Base-by-base conservation (phyloP, 92 coral and sea anemone genomes). In the Nematostella vectensis region DNA sequence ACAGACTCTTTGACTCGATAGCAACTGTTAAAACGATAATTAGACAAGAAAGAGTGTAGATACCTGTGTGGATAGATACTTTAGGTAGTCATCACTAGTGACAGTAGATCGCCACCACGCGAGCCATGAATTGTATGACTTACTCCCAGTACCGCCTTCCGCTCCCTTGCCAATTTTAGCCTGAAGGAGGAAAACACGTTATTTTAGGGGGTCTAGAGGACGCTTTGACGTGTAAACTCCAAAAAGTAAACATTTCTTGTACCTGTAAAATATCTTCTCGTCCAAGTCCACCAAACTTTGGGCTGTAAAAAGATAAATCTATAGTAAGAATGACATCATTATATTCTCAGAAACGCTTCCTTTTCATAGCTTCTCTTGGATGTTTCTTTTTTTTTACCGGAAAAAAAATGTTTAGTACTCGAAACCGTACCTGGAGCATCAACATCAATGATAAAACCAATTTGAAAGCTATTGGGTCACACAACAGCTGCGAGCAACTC, bases 31-130 rank as follows among this genome's bases (percentile, higher is more conserved):
- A n/a, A n/a, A n/a, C n/a, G n/a, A n/a, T n/a, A n/a, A n/a, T n/a
- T n/a, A n/a, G n/a, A n/a, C n/a, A n/a, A n/a, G n/a, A n/a, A n/a
- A n/a, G n/a, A n/a, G n/a, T n/a, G n/a, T n/a, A n/a, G 8, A 33
- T 33, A 89, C 96, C 94, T 89, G 88, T 0, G 87, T 85, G 9
- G 96, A 89, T 51, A 85, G 56, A 39, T 62, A 89, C 70, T 89
- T 89, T 11, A 85, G 75, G 57, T 85, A 89, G 60, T 89, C 96
- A 70, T 89, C 95, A 49, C 67, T 61, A 19, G 85, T 80, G 45
- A 89, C 85, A 13, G 96, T 89, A 25, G 95, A 76, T 44, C 96
- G 78, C 95, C 95, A 89, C 96, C 96, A 89, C 1, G 96, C 96
- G 37, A 89, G 63, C 96, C 96, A 89, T 4, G 96, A 89, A 62